phyloP scores from a whole-genome alignment of 2,113 vertebrate genomes.

The Anhinga rufa region DNA sequence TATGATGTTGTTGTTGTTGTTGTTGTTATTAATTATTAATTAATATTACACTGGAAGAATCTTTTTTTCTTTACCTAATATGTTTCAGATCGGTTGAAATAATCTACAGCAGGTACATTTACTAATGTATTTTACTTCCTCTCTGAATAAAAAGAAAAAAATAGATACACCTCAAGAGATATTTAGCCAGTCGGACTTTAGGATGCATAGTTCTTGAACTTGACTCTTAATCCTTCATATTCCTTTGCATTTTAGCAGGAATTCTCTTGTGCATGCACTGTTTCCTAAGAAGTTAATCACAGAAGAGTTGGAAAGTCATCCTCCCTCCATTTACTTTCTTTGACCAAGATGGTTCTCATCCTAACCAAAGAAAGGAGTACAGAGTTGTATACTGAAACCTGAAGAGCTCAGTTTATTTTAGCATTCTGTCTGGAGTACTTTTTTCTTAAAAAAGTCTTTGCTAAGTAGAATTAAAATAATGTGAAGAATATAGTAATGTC shows the following conservation, averaged over 20 bases:
- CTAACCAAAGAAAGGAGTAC: background rate
- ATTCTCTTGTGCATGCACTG: background rate
- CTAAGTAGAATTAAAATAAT: background rate
- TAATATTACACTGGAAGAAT: background rate
- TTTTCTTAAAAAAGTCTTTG: background rate
- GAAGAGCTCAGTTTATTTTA: background rate
- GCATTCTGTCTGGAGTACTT: background rate
- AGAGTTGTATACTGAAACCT: background rate
- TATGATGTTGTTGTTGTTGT: background rate
- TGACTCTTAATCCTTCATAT: background rate
- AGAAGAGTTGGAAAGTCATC: background rate
- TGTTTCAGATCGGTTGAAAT: background rate
- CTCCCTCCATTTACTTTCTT: conserved; percentile 2
- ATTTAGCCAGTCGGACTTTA: background rate
- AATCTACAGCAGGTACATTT: background rate
- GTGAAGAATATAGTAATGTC: background rate
- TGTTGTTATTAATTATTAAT: too few species aligned
- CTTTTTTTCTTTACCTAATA: background rate
- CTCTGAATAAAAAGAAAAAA: background rate
- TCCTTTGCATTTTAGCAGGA: background rate
- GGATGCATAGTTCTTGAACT: background rate
- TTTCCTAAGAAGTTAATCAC: conserved; percentile 9
- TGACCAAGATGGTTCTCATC: background rate
- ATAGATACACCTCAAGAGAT: too few species aligned
- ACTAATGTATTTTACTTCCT: background rate